Base-by-base conservation (phyloP, 2,888 invertebrate genomes). In the Acutogordius australiensis region DNA sequence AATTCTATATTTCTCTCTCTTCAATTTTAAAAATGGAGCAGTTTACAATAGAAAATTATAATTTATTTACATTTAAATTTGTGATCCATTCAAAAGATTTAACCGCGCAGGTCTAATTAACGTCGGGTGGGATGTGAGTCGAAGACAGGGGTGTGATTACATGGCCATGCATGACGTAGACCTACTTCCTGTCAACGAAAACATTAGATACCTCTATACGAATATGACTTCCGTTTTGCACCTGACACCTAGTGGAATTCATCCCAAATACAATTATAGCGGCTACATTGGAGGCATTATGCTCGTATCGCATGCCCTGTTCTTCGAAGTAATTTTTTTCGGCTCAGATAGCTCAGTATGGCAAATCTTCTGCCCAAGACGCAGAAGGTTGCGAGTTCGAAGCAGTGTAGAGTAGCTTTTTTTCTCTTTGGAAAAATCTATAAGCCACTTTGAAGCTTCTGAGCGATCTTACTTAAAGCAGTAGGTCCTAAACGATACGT, bases 111-210 rank as follows among this genome's bases (percentile, higher is more conserved):
- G 90, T 0, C 74, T 99, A 18, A 88, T 99, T 64, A 99, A 99
- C 71, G 83, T 84, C 61, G 91, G 94, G 0, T 78, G 80, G 66
- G 79, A 80, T 1, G 78, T 76, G 65, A 64, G 66, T 45, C 58
- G 64, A 21, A 13, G 18, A 18, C 18, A 28, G 1, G 65, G 65
- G 30, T 87, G 81, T 70, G 87, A 94, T 71, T 94, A 97, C 68
- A 80, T 99, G 66, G 91, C 84, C 0, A 94, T 99, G 88, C 91
- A 94, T 69, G 97, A 97, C 72, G 90, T 99, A 0, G 97, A 97
- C 74, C 75, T 97, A 60, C 69, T 99, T 60, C 97, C 97, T 0
- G 68, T 85, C 62, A 97, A 94, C 71, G 75, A 79, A 57, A 76
- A 82, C 64, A 75, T 99, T 62, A 78, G 73, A 57, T 79, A 79